Evolutionary conservation across 2,113 vertebrate genomes (phyloP), one percentile per base, ranked within the genome.

Genomic region (Caretta caretta): DNA sequence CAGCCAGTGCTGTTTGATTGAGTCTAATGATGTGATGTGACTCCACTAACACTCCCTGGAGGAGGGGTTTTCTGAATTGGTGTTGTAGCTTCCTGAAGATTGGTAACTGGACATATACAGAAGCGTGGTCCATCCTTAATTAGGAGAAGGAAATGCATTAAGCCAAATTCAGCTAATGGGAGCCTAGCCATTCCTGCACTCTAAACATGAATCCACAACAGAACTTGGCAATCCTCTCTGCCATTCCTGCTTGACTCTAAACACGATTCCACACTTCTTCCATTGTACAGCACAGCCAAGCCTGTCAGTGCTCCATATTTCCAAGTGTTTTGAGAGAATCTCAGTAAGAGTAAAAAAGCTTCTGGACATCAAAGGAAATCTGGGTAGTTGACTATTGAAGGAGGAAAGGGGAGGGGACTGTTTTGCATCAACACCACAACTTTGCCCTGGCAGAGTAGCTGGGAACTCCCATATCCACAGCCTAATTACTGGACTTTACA

Each of bases 381-480:
- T 13, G 25, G 75, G 27, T 14, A 46, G 42, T 8, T 78, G 75
- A 9, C 75, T 48, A 11, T 29, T 25, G 75, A 48, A 42, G 42
- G 42, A 29, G 25, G 42, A 48, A 27, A 48, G 46, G n/a, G 65
- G 42, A 13, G 38, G 12, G 42, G 7, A 48, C 75, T 14, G 75
- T 78, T 72, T 72, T 48, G 13, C 42, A 48, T 78, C 75, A 78
- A 8, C 12, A 8, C 7, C 42, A 13, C 24, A 78, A 48, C 75
- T 48, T 78, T 27, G 42, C 75, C 38, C 25, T 48, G 42, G 75
- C 38, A 25, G 25, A 46, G 42, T 48, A 48, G 75, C 11, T 27
- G 42, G 24, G 25, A 78, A 48, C 42, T 72, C n/a, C n/a, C 17
- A 72, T 17, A 38, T n/a, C 22, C 2, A 1, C 2, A 1, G 0